Conservation (phyloP, 1,140 invertebrate genomes). For the Trissolcus basalis region DNA sequence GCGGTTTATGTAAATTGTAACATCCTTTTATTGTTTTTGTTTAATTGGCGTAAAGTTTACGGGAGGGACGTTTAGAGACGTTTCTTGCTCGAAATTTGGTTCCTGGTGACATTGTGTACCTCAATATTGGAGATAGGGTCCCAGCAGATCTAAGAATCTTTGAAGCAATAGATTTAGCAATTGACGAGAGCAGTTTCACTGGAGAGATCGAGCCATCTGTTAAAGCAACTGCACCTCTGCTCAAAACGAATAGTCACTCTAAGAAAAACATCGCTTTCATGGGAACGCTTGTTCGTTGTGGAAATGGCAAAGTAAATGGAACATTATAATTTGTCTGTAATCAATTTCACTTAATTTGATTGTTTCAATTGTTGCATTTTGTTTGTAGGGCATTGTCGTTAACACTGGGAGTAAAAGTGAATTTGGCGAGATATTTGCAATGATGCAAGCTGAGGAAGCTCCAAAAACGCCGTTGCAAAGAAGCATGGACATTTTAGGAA, state of each 20-base stretch:
- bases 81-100: conserved; percentile 97
- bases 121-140: conserved; percentile 96
- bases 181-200: conserved; percentile 99
- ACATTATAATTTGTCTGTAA: conserved; percentile 13
- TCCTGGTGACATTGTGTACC: conserved; percentile 96
- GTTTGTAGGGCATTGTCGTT: conserved; percentile 92
- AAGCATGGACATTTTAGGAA: conserved; percentile 97
- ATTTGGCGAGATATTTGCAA: conserved; percentile 98
- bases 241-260: conserved; percentile 82
- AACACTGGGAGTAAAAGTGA: conserved; percentile 97
- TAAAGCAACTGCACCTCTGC: conserved; percentile 81
- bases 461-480: conserved; percentile 98
- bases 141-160: conserved; percentile 96
- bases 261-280: conserved; percentile 98
- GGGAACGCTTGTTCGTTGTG: conserved; percentile 97
- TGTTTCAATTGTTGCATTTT: conserved; percentile 2
- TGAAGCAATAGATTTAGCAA: conserved; percentile 91
- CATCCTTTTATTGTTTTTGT: no score
- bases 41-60: conserved; percentile 82
- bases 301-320: conserved; percentile 90
- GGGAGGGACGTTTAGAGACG: conserved; percentile 91
- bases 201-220: conserved; percentile 92
- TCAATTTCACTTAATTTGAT: conserved; percentile 1
- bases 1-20: no score
- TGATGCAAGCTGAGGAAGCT: conserved; percentile 99